These are phyloP conservation scores for Synanceia verrucosa DNA, from an alignment of 2,797 vertebrate genomes.

Conservation along the genomic window DNA sequence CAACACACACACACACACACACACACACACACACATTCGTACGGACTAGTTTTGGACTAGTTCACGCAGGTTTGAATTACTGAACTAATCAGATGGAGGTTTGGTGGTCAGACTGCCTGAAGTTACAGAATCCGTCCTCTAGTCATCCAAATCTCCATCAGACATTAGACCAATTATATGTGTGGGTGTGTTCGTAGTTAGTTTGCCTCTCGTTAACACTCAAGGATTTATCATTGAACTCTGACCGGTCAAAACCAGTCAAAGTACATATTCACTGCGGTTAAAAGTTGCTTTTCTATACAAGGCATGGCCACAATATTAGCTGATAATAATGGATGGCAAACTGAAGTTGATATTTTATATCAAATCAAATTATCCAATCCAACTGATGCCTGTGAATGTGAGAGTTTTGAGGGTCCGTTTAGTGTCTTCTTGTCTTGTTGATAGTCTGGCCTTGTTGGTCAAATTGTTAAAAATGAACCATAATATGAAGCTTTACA, in stretches of 20 bases:
- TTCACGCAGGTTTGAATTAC: conserved; percentile 69
- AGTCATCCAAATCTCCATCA: conserved; percentile 35
- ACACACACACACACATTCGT: conserved; percentile 1
- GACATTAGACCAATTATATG: background rate
- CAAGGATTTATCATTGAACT: background rate
- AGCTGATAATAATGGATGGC: background rate
- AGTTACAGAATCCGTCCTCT: conserved; percentile 53
- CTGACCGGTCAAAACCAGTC: no score
- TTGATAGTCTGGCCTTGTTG: background rate
- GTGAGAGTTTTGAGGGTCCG: background rate
- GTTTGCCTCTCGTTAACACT: background rate
- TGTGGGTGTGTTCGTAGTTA: conserved; percentile 1
- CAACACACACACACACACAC: conserved; percentile 8
- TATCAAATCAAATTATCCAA: background rate
- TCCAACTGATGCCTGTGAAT: background rate
- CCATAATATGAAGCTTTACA: background rate
- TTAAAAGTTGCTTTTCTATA: background rate
- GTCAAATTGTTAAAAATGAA: no score
- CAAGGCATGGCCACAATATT: background rate
- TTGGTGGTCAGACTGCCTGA: conserved; percentile 69
- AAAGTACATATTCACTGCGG: background rate
- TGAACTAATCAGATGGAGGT: conserved; percentile 68
- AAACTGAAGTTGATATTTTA: background rate
- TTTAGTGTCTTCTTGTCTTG: background rate
- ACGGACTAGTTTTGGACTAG: conserved; percentile 56